phyloP scores from a whole-genome alignment of 2,113 vertebrate species.

The Pogonocichla stellata region DNA sequence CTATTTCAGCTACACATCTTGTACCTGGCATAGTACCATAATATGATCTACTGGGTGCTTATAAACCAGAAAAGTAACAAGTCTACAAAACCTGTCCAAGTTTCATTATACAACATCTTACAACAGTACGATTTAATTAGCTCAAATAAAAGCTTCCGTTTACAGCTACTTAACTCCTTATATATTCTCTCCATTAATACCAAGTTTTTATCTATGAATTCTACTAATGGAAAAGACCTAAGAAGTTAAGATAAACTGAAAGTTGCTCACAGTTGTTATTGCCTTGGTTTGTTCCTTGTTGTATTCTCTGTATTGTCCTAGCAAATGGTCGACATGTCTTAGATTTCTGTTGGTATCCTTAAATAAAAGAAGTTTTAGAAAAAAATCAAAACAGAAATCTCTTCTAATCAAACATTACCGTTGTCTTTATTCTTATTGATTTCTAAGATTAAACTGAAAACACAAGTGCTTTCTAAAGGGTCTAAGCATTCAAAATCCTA shows the following conservation, averaged over 20 bases:
- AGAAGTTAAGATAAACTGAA: not conserved
- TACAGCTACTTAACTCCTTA: not conserved
- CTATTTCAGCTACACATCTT: not conserved
- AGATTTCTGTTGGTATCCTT: conserved; percentile 92
- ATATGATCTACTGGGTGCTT: not conserved
- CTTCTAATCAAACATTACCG: not conserved
- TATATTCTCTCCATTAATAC: not conserved
- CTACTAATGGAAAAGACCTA: not conserved
- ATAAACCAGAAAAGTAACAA: not conserved
- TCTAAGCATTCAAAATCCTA: not conserved
- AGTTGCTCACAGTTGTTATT: conserved; percentile 82
- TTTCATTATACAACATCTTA: not conserved
- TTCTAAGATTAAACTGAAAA: not conserved
- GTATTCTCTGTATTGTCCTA: conserved; percentile 88
- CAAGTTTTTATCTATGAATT: not conserved
- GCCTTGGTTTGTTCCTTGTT: conserved; percentile 84
- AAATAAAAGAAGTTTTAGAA: conserved; percentile 13
- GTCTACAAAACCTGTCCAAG: not conserved
- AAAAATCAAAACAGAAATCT: not conserved
- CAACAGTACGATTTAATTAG: not conserved
- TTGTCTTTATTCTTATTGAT: not conserved
- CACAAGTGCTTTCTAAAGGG: not conserved
- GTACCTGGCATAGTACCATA: not conserved
- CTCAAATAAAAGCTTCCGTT: not conserved
- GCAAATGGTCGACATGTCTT: conserved; percentile 87